Conservation (phyloP, 2,113 vertebrate species). For the Myotis davidii region DNA sequence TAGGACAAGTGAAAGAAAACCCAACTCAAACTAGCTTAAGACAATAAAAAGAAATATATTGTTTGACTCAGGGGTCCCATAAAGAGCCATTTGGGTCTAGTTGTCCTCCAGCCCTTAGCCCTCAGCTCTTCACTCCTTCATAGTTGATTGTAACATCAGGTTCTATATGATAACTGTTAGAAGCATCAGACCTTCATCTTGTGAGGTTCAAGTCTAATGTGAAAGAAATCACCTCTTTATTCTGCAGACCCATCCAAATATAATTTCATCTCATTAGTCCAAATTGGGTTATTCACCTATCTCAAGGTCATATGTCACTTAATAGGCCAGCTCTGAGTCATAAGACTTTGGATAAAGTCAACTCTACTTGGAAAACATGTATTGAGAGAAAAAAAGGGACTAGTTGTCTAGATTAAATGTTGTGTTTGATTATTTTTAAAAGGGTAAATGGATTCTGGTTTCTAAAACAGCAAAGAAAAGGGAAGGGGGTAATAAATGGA, state of each 20-base stretch:
- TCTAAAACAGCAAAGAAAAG: not conserved
- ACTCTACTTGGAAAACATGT: not conserved
- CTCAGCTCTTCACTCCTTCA: not conserved
- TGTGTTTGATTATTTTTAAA: constrained; percentile 16
- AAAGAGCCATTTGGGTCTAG: not conserved
- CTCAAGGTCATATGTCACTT: not conserved
- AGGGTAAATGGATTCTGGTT: not conserved
- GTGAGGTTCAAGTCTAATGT: not conserved
- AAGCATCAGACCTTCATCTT: not conserved
- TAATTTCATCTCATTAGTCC: not conserved
- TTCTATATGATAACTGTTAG: not conserved
- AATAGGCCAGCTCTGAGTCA: not conserved
- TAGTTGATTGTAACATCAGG: not conserved
- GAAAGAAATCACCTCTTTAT: not conserved
- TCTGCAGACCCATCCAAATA: not conserved
- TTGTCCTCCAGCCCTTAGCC: not conserved
- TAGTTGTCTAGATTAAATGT: not conserved
- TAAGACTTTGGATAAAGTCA: not conserved
- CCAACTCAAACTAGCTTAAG: not conserved
- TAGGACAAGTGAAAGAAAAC: not conserved
- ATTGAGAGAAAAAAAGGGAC: not conserved
- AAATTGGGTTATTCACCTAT: not conserved
- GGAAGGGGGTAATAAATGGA: not conserved
- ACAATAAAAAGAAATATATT: not conserved
- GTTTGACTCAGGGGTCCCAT: not conserved